A percentile compares a stretch with the other conserved stretches of the same genome.
These are phyloP conservation scores for Mugil cephalus DNA, from an alignment of 2,113 vertebrate species.

Conservation along the genomic window DNA sequence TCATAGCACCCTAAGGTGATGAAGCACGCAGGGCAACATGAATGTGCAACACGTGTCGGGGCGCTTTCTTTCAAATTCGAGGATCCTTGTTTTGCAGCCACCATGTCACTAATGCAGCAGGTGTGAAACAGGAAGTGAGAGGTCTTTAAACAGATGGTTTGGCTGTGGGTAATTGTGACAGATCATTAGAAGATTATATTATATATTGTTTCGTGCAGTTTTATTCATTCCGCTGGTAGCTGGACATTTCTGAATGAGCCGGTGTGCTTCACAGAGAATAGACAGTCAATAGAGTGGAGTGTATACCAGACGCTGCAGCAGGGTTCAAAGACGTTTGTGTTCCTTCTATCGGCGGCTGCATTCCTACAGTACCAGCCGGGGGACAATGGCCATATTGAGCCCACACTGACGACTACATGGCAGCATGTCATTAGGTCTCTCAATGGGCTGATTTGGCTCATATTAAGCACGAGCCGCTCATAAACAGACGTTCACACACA, in stretches of 20 bases:
- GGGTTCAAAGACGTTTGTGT: constrained; percentile 70
- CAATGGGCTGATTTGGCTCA: constrained; percentile 77
- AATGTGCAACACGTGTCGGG: background rate
- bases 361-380: constrained; percentile 62
- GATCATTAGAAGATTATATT: background rate
- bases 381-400: constrained; percentile 81
- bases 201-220: constrained; percentile 18
- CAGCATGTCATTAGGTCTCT: constrained; percentile 77
- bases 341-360: constrained; percentile 62
- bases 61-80: background rate
- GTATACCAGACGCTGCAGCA: constrained; percentile 66
- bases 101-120: background rate
- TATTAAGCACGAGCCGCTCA: constrained; percentile 64
- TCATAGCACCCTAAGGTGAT: background rate
- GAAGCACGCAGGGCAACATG: background rate
- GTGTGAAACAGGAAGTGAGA: background rate
- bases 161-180: no score
- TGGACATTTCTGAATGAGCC: constrained; percentile 58
- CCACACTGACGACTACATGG: constrained; percentile 73
- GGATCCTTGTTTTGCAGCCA: background rate
- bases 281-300: constrained; percentile 44
- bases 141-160: constrained; percentile 16
- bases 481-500: constrained; percentile 31
- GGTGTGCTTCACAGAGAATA: constrained; percentile 38
- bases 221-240: constrained; percentile 5